Evolutionary conservation across 1,140 invertebrate species (phyloP).

Genomic region (Zaprionus taronus): DNA sequence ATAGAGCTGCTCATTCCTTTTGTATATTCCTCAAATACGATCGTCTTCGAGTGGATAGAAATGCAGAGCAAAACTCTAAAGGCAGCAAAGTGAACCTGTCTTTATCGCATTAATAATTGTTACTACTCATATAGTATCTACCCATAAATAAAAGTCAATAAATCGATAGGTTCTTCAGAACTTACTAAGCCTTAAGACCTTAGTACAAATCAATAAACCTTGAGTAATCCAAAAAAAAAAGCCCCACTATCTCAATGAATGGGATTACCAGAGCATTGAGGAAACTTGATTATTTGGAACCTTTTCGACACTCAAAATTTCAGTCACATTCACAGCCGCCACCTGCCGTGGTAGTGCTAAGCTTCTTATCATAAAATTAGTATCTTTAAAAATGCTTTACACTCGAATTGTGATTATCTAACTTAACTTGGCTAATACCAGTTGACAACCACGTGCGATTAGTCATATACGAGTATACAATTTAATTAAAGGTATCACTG

Average conservation of each 20-base stretch:
- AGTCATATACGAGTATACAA: not conserved
- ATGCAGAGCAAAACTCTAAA: not conserved
- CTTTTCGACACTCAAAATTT: not conserved
- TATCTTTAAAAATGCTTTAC: not conserved
- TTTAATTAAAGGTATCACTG: not conserved
- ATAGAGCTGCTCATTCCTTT: not conserved
- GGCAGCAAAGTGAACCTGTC: not conserved
- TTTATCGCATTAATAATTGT: not conserved
- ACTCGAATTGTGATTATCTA: conserved; percentile 15
- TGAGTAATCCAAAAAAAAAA: not conserved
- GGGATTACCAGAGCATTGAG: not conserved
- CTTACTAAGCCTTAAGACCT: not conserved
- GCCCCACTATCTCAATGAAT: not conserved
- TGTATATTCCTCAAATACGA: not conserved
- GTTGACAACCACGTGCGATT: conserved; percentile 6
- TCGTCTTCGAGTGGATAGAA: not conserved
- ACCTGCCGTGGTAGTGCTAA: not conserved
- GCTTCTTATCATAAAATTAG: not conserved
- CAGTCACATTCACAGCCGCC: not conserved
- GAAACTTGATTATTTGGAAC: not conserved
- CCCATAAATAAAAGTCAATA: not conserved
- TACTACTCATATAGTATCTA: not conserved
- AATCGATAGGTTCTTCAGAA: not conserved
- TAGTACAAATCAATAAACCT: conserved; percentile 1
- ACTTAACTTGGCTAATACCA: not conserved